Conservation (phyloP, 2,797 vertebrate genomes). For the Pipistrellus nathusii region DNA sequence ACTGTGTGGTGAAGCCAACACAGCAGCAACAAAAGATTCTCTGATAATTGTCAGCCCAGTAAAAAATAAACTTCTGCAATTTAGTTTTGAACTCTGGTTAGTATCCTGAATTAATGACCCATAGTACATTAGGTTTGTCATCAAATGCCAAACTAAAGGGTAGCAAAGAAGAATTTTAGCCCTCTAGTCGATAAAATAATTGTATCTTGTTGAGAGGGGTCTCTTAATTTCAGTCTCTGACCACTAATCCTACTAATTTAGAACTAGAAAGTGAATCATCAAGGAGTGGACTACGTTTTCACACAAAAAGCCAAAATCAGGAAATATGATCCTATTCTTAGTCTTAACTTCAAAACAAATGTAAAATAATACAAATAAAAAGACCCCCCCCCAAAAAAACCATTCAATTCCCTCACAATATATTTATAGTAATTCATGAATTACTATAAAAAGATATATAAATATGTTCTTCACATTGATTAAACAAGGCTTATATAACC, state of each 20-base stretch:
- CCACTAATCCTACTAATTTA: slow-evolving; percentile 13
- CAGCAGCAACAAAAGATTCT: not conserved
- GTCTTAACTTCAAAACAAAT: not conserved
- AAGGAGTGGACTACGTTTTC: not conserved
- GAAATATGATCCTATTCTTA: not conserved
- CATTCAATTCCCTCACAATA: not conserved
- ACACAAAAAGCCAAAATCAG: not conserved
- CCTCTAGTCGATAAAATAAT: not conserved
- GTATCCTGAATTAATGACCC: not conserved
- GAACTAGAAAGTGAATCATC: not conserved
- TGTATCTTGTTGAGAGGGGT: not conserved
- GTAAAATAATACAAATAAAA: not conserved
- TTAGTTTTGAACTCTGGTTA: slow-evolving; percentile 21
- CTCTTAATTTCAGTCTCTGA: not conserved
- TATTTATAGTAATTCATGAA: not conserved
- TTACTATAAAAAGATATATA: not conserved
- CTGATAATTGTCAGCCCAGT: not conserved
- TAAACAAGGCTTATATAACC: not conserved
- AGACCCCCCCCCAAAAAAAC: not conserved
- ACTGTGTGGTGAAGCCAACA: not conserved
- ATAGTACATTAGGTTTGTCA: not conserved
- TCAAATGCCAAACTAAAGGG: not conserved
- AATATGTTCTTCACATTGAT: not conserved
- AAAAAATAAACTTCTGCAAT: not conserved
- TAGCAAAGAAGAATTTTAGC: not conserved